A percentile compares a stretch with the other conserved stretches of the same genome.
These are phyloP conservation scores for Sphenodon punctatus DNA, from an alignment of 2,797 vertebrate genomes.

Conservation along the genomic window DNA sequence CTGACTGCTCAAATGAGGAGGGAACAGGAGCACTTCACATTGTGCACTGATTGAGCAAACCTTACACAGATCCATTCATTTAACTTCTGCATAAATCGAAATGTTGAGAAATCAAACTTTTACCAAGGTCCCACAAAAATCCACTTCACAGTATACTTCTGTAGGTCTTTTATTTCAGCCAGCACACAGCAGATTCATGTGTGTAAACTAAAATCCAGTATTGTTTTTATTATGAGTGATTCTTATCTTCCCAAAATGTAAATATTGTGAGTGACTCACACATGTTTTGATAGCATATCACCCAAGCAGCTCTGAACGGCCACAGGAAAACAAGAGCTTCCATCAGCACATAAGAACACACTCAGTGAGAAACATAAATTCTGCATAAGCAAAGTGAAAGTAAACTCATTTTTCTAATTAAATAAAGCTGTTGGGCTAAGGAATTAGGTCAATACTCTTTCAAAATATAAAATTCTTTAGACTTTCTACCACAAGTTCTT, in stretches of 20 bases:
- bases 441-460: background rate
- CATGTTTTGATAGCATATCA: background rate
- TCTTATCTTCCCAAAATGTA: conserved; percentile 3
- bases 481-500: background rate
- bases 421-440: background rate
- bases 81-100: no score
- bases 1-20: no score
- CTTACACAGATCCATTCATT: no score
- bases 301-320: conserved; percentile 12
- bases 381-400: background rate
- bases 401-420: background rate
- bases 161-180: background rate
- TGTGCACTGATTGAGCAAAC: no score
- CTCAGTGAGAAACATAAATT: background rate
- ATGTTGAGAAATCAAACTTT: no score
- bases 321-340: background rate
- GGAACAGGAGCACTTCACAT: no score
- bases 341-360: conserved; percentile 1
- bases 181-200: background rate
- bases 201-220: background rate
- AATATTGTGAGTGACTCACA: conserved; percentile 19
- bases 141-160: no score
- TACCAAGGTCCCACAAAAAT: no score
- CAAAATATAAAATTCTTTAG: background rate
- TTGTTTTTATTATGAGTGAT: background rate